Evolutionary conservation across 92 coral and sea anemone genomes (phyloP), one percentile per base, ranked within the genome.

Genomic region (Zoanthus solanderi): DNA sequence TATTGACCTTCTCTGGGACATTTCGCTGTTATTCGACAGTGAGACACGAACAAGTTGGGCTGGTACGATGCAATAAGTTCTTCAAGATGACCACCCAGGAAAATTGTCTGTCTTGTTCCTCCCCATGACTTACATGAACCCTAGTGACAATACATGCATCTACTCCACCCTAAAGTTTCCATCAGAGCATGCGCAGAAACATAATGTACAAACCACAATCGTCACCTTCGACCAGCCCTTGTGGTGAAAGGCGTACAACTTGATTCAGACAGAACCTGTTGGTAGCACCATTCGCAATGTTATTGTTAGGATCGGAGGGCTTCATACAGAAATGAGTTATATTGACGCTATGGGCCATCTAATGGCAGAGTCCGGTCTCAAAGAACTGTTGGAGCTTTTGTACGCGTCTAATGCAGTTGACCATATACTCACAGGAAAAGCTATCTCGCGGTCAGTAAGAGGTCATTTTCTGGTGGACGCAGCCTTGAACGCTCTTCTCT

Each of bases 391-490:
- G 37, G 89, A 90, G 46, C 42, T 90, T 53, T 42, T 85, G 2
- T 90, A 90, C 14, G 89, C 89, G 44, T 34, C 89, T 2, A 42
- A 37, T 42, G 84, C 89, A 0, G 85, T 67, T 5, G 92, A 85
- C 57, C 90, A 90, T 50, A 86, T 86, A 29, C 72, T 90, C 0
- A 90, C 61, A 48, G 93, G 93, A 6, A 90, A 90, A 53, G 93
- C 92, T 10, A 78, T 90, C 18, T 50, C 87, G 1, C 81, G 89
- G 1, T 83, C 89, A 52, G 87, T 85, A 0, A 86, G 83, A 31
- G 92, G 50, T 0, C 92, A 90, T 79, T 72, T 90, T 15, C 79
- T 86, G 23, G 87, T 86, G 32, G 93, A 90, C 78, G 87, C 88
- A 0, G 93, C 88, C 46, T 46, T 90, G 73, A 85, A 90, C 48